Percentiles rank a stretch among this genome's conserved stretches.
Evolutionary conservation across 2,888 invertebrate genomes (phyloP).

Genomic region (Hemithea aestivaria): DNA sequence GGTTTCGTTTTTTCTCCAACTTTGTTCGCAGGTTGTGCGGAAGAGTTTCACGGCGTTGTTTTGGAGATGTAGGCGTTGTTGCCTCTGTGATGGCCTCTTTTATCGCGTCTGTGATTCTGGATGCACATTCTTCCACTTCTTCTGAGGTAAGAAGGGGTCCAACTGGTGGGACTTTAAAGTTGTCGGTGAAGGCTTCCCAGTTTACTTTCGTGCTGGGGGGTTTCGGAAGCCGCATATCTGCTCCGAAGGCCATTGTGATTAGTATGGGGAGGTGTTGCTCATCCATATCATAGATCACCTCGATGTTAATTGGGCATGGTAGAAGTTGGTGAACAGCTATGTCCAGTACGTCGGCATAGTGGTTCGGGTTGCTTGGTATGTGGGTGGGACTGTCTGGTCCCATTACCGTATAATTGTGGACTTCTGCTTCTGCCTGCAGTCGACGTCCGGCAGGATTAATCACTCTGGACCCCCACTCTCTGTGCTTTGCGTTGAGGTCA

Average conservation of each 20-base stretch:
- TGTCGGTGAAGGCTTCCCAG: not conserved
- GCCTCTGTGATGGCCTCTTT: not conserved
- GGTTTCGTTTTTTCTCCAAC: not conserved
- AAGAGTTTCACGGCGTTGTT: not conserved
- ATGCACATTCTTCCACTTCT: constrained; percentile 1
- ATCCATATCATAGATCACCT: not conserved
- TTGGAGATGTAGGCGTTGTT: not conserved
- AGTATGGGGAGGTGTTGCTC: constrained; percentile 2
- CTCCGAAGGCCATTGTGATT: not conserved
- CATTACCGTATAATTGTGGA: not conserved
- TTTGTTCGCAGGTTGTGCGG: not conserved
- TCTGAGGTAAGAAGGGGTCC: not conserved
- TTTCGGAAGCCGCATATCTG: not conserved
- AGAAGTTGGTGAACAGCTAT: not conserved
- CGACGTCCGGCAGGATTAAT: not conserved
- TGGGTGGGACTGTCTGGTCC: not conserved
- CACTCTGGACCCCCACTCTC: not conserved
- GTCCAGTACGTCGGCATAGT: not conserved
- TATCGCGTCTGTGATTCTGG: not conserved
- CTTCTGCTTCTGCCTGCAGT: not conserved
- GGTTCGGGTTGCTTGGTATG: not conserved
- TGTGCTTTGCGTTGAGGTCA: constrained; percentile 1
- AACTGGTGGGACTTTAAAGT: not conserved
- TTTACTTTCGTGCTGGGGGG: not conserved
- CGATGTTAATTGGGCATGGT: not conserved